phyloP scores from a whole-genome alignment of 2,888 invertebrate species.

The Epinotia demarniana region DNA sequence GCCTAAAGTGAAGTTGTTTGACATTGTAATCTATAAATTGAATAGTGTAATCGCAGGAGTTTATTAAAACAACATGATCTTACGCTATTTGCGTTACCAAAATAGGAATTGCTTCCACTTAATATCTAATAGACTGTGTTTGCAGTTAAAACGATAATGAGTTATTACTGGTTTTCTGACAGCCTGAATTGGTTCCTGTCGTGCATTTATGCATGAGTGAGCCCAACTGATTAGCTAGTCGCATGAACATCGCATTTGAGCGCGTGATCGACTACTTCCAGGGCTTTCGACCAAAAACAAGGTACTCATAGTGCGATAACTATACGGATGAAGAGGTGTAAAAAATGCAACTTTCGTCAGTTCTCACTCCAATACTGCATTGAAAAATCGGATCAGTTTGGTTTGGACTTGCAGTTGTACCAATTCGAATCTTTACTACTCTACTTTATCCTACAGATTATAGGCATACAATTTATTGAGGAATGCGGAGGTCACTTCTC shows the following conservation, averaged over 20 bases:
- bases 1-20: too few species aligned
- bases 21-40: too few species aligned
- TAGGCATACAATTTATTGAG: neutral
- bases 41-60: neutral
- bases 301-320: neutral
- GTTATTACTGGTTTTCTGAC: conserved; percentile 36
- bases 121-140: conserved; percentile 17
- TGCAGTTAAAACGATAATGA: conserved; percentile 27
- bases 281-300: neutral
- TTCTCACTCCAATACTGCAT: too few species aligned
- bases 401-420: too few species aligned
- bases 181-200: conserved; percentile 38
- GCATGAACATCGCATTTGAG: conserved; percentile 29
- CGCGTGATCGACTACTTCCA: conserved; percentile 23
- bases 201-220: conserved; percentile 42
- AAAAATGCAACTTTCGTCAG: neutral
- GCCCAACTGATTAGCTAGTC: conserved; percentile 34
- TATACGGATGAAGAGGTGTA: neutral
- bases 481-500: conserved; percentile 19
- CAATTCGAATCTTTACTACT: neutral
- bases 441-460: neutral
- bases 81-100: neutral
- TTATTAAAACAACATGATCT: neutral
- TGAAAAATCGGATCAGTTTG: neutral
- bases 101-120: conserved; percentile 9